phyloP scores from a whole-genome alignment of 1,140 invertebrate genomes.

The Drosophila biarmipes region DNA sequence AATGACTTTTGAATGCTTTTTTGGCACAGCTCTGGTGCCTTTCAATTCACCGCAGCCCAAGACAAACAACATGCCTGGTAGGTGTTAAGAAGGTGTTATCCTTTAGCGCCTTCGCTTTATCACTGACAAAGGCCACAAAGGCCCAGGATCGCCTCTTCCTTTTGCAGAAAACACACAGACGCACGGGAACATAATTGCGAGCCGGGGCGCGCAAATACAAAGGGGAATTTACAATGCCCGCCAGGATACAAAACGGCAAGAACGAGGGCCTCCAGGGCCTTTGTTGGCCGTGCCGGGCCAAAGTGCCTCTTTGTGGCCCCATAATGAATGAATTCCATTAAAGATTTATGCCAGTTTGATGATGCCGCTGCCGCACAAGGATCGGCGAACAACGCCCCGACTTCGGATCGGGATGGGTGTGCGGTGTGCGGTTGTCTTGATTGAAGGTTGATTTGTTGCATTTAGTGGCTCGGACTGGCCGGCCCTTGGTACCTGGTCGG shows the following conservation, averaged over 20 bases:
- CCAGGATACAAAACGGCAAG: conserved; percentile 45
- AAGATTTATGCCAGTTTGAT: conserved; percentile 84
- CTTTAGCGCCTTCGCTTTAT: conserved; percentile 83
- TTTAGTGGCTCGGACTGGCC: conserved; percentile 59
- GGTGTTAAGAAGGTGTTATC: conserved; percentile 84
- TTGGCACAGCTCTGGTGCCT: conserved; percentile 9
- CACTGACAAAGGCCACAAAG: conserved; percentile 61
- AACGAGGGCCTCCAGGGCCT: conserved; percentile 33
- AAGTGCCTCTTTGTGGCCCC: conserved; percentile 62
- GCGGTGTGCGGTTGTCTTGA: conserved; percentile 58
- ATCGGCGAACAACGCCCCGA: conserved; percentile 56
- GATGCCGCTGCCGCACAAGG: conserved; percentile 82
- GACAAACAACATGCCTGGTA: conserved; percentile 57
- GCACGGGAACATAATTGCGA: conserved; percentile 73
- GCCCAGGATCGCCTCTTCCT: conserved; percentile 39
- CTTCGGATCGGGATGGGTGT: conserved; percentile 7
- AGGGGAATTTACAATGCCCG: conserved; percentile 72
- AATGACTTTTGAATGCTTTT: conserved; percentile 50
- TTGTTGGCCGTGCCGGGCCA: conserved; percentile 42
- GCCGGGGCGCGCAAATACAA: conserved; percentile 50
- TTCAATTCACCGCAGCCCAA: conserved; percentile 42
- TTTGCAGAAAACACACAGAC: conserved; percentile 31
- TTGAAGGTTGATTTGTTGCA: conserved; percentile 84
- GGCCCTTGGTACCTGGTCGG: conserved; percentile 37
- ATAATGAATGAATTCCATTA: conserved; percentile 84